A percentile compares a stretch with the other conserved stretches of the same genome.
phyloP scores from a whole-genome alignment of 2,797 vertebrate genomes.

The Accipiter fasciatus region DNA sequence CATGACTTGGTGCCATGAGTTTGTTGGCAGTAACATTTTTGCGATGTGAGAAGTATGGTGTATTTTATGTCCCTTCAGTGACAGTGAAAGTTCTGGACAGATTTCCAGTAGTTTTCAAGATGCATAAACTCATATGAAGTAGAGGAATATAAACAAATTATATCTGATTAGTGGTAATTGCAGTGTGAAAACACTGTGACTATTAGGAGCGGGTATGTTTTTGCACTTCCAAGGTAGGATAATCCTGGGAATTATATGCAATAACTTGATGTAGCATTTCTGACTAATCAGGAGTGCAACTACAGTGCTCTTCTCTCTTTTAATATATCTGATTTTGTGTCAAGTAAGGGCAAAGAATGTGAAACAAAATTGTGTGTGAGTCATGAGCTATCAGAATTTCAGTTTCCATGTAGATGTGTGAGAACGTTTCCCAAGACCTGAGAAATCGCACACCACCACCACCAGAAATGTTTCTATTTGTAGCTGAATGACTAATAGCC shows the following conservation, averaged over 20 bases:
- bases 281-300: neutral
- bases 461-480: rapidly evolving
- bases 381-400: neutral
- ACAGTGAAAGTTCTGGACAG: neutral
- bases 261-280: neutral
- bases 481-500: neutral
- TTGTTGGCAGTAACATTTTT: neutral
- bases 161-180: neutral
- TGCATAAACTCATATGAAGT: neutral
- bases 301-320: neutral
- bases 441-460: rapidly evolving
- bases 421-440: neutral
- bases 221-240: neutral
- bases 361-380: neutral
- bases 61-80: neutral
- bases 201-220: neutral
- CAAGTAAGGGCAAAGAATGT: neutral
- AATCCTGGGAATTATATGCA: neutral
- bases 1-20: neutral
- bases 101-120: neutral
- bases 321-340: neutral
- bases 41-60: neutral
- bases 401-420: neutral
- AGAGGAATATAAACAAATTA: neutral
- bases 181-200: neutral